Conservation (phyloP, 2,113 vertebrate species). For the Cheirogaleus medius region DNA sequence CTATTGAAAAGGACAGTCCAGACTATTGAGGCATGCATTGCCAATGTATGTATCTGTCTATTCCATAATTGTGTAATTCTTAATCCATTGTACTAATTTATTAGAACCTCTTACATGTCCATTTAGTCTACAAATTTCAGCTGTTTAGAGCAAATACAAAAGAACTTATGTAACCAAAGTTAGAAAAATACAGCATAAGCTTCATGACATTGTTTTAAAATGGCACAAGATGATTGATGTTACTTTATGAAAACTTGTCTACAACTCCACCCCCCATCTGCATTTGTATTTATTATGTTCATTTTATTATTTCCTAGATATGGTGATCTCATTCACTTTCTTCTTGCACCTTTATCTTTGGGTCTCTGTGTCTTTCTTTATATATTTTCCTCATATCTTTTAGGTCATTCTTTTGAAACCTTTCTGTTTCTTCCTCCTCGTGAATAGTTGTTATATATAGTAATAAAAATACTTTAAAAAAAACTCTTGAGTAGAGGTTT, state of each 20-base stretch:
- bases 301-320: background rate
- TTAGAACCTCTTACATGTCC: background rate
- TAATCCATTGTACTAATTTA: background rate
- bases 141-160: constrained; percentile 15
- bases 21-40: constrained; percentile 98
- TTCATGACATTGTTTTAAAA: background rate
- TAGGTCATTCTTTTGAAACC: background rate
- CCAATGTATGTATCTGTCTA: constrained; percentile 91
- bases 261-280: background rate
- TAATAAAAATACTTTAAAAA: background rate
- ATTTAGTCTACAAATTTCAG: constrained; percentile 7
- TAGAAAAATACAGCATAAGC: background rate
- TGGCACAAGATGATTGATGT: background rate
- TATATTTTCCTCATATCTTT: background rate
- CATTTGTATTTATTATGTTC: background rate
- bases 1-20: constrained; percentile 98
- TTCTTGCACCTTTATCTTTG: background rate
- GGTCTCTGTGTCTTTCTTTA: background rate
- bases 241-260: background rate
- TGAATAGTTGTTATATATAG: background rate
- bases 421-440: background rate
- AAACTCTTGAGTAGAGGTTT: background rate
- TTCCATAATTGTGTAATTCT: constrained; percentile 6
- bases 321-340: background rate
- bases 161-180: background rate